Evolutionary conservation across 2,797 vertebrate genomes (phyloP).

Genomic region (Syncerus caffer): DNA sequence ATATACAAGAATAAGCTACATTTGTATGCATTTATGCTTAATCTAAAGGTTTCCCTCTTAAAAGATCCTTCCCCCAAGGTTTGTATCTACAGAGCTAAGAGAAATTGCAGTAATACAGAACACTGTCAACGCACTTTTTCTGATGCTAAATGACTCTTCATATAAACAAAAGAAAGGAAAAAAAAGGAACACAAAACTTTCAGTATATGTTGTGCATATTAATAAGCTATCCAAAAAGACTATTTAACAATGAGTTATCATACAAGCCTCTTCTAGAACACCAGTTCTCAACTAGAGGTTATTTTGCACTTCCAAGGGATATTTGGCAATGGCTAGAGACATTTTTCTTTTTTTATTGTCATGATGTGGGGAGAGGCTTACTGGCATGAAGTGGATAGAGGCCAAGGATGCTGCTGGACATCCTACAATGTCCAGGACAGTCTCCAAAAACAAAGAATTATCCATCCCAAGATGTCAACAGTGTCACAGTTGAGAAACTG

Average conservation of each 20-base stretch:
- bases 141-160: not conserved
- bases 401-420: not conserved
- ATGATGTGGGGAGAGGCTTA: not conserved
- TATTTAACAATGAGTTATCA: not conserved
- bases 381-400: not conserved
- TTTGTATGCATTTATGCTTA: constrained; percentile 53
- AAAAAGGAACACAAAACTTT: not conserved
- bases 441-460: not conserved
- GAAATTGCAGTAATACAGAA: not conserved
- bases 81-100: not conserved
- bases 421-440: not conserved
- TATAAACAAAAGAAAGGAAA: not conserved
- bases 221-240: not conserved
- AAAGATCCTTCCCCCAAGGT: not conserved
- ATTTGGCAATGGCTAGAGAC: not conserved
- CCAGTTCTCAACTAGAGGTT: not conserved
- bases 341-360: not conserved
- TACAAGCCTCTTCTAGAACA: not conserved
- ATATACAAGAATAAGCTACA: not conserved
- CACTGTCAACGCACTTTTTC: not conserved
- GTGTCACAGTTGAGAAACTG: not conserved
- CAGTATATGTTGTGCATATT: not conserved
- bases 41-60: not conserved
- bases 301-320: not conserved
- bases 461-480: not conserved